Base-by-base conservation (phyloP, 2,113 vertebrate species). In the Dipodomys ordii region DNA sequence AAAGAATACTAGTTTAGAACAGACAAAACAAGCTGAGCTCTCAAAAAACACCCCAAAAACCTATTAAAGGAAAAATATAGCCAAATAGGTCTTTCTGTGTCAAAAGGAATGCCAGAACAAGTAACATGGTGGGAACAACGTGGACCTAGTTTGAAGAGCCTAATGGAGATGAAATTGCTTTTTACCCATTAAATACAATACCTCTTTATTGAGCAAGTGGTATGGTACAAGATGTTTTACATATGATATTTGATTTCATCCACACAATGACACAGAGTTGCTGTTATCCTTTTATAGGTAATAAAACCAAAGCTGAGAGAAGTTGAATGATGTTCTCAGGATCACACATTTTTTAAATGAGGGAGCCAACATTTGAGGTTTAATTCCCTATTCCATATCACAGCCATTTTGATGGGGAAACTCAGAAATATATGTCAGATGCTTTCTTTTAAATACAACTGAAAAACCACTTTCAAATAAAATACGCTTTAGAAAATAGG, bases 181-280 rank as follows among this genome's bases (percentile, higher is more conserved):
- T 28, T 49, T 13, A 25, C 72, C 15, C 18, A 72, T 62, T 93
- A 90, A 80, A 84, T 25, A 53, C 25, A 19, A 82, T 39, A 64
- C 16, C 9, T 18, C 44, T 28, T 81, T 84, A 71, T 82, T 90
- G 13, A 82, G 23, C 4, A 57, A 64, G 8, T 60, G 18, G 2
- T 72, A 22, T 6, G 77, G 15, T 20, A 76, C 16, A 87, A 67
- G 11, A 12, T 46, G 4, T 81, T 83, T 87, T n/a, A n/a, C 22
- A 53, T 67, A 57, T 22, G 32, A 19, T 78, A 35, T 32, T 87
- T 91, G 64, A 76, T 83, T 94, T 80, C 68, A 86, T 72, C 73
- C 57, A 30, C 19, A 44, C 13, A 83, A 25, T 72, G 25, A 72
- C 19, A 3, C 23, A 72, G 8, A 30, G 22, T 74, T 79, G 27